A percentile compares a stretch with the other conserved stretches of the same genome.
These are phyloP conservation scores for Syngnathus scovelli DNA, from an alignment of 2,113 vertebrate genomes.

Conservation along the genomic window DNA sequence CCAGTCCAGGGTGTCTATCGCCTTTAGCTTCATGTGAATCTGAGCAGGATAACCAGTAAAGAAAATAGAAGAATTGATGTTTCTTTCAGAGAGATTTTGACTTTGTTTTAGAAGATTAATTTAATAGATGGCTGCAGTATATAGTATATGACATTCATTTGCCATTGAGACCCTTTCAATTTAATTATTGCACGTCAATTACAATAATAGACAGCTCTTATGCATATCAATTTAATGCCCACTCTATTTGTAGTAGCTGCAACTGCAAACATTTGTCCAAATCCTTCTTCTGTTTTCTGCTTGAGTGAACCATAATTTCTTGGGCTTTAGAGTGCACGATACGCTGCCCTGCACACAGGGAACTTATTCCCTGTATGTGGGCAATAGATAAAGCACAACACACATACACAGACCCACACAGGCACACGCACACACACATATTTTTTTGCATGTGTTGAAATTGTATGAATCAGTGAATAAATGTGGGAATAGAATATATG, in stretches of 20 bases:
- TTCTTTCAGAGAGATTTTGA: not conserved
- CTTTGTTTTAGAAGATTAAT: not conserved
- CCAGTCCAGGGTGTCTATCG: too few species aligned
- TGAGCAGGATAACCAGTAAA: too few species aligned
- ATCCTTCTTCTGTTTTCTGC: conserved; percentile 70
- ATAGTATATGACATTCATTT: not conserved
- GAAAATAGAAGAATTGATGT: too few species aligned
- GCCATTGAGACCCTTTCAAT: not conserved
- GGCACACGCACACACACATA: conserved; percentile 8
- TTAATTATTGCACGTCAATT: not conserved
- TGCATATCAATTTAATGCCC: conserved; percentile 19
- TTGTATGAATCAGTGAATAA: too few species aligned
- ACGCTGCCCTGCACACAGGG: conserved; percentile 65
- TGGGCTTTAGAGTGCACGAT: conserved; percentile 63
- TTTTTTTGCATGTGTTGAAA: not conserved
- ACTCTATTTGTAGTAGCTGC: conserved; percentile 47
- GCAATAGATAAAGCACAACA: conserved; percentile 50
- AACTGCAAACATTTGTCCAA: conserved; percentile 50
- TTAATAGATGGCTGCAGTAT: not conserved
- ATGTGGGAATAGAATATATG: too few species aligned
- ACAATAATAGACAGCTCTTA: conserved; percentile 6
- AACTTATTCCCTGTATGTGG: conserved; percentile 60
- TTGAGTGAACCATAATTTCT: conserved; percentile 72
- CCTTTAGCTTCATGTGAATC: too few species aligned
- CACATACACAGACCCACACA: conserved; percentile 12